phyloP scores from a whole-genome alignment of 2,113 vertebrate species.

The Syrmaticus mikado region DNA sequence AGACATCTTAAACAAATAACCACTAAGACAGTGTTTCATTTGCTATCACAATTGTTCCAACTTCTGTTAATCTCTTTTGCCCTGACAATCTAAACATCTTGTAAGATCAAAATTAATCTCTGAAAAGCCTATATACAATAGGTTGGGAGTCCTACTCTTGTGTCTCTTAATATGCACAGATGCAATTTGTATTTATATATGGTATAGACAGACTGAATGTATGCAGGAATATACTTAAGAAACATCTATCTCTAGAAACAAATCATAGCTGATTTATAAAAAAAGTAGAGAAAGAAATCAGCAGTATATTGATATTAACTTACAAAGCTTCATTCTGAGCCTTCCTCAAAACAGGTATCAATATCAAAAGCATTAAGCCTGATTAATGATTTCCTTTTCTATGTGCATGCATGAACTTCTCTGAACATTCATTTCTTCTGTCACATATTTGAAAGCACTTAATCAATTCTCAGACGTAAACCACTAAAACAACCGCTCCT shows the following conservation, averaged over 20 bases:
- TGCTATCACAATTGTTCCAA: neutral
- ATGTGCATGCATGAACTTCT: conserved; percentile 6
- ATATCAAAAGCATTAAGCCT: conserved; percentile 3
- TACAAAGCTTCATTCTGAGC: neutral
- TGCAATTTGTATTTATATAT: neutral
- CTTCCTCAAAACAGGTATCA: conserved; percentile 7
- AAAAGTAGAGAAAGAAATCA: neutral
- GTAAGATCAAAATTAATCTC: neutral
- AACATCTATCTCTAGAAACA: neutral
- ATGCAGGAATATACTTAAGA: neutral
- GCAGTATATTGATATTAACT: neutral
- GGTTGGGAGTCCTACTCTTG: neutral
- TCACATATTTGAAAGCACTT: conserved; percentile 46
- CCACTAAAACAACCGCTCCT: conserved; percentile 33
- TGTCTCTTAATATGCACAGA: neutral
- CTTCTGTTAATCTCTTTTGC: neutral
- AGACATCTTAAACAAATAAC: neutral
- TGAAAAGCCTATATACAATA: neutral
- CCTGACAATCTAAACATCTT: neutral
- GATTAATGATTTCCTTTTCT: conserved; percentile 34
- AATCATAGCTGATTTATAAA: neutral
- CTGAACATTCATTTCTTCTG: conserved; percentile 11
- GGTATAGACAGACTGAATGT: neutral
- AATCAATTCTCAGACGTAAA: conserved; percentile 40
- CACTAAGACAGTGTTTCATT: neutral